phyloP scores from a whole-genome alignment of 2,797 vertebrate genomes.

The Malurus leucopterus region DNA sequence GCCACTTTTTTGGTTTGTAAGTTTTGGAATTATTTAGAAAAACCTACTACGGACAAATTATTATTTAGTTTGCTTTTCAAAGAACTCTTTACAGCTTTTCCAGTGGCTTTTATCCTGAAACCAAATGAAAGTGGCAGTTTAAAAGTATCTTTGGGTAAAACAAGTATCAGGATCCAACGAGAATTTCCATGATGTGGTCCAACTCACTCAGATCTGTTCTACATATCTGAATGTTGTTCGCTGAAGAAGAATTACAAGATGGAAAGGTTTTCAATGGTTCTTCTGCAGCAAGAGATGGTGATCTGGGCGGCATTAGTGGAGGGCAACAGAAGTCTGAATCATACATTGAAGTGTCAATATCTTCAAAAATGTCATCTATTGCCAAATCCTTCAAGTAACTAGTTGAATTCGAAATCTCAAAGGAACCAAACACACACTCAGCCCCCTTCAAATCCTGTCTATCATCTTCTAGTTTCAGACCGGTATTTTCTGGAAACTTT shows the following conservation, averaged over 20 bases:
- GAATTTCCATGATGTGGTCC: constrained; percentile 89
- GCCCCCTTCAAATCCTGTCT: constrained; percentile 63
- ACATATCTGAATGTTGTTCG: constrained; percentile 76
- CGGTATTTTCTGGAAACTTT: constrained; percentile 52
- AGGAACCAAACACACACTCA: constrained; percentile 72
- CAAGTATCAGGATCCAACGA: constrained; percentile 80
- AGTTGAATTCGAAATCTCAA: constrained; percentile 80
- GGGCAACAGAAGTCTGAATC: constrained; percentile 80
- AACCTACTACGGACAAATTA: neutral
- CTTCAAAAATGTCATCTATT: constrained; percentile 86
- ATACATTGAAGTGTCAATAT: constrained; percentile 89
- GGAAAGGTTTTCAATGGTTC: constrained; percentile 75
- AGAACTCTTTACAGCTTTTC: constrained; percentile 37
- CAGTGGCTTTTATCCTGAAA: constrained; percentile 58
- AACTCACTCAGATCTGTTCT: constrained; percentile 82
- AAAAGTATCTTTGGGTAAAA: constrained; percentile 65
- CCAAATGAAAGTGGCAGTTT: constrained; percentile 45
- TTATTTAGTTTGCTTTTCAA: constrained; percentile 10
- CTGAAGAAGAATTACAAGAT: constrained; percentile 67
- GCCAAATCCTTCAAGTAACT: constrained; percentile 85
- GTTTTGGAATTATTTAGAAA: constrained; percentile 48
- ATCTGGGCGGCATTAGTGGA: constrained; percentile 56
- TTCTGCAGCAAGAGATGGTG: constrained; percentile 67
- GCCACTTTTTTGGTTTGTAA: constrained; percentile 43
- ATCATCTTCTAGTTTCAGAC: constrained; percentile 60